Evolutionary conservation across 2,113 vertebrate species (phyloP).

Genomic region (Isurus oxyrinchus): DNA sequence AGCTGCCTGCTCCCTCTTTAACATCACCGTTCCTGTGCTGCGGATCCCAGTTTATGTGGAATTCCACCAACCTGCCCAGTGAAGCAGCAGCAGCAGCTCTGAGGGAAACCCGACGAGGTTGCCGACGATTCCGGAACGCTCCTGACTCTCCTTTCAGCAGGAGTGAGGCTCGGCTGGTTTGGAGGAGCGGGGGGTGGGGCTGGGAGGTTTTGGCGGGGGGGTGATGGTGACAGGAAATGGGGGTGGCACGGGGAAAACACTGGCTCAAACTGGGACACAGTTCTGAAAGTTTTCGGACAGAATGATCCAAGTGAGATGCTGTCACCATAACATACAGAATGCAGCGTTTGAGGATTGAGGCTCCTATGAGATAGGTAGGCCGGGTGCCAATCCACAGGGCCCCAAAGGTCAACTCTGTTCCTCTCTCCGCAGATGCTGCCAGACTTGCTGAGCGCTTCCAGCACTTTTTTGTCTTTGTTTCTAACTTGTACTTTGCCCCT

Average conservation of each 20-base stretch:
- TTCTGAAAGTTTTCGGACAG: not conserved
- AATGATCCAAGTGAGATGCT: not conserved
- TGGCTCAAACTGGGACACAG: too few species aligned
- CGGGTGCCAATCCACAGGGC: too few species aligned
- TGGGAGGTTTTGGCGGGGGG: too few species aligned
- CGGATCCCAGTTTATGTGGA: not conserved
- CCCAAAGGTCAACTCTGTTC: too few species aligned
- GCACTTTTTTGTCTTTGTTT: not conserved
- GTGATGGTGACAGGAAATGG: not conserved
- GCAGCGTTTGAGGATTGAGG: not conserved
- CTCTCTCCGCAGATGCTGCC: too few species aligned
- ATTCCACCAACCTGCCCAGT: not conserved
- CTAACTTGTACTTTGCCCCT: not conserved
- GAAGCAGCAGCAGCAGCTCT: not conserved
- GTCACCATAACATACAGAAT: not conserved
- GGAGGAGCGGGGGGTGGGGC: not conserved
- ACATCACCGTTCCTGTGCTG: not conserved
- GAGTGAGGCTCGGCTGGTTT: too few species aligned
- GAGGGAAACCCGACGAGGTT: too few species aligned
- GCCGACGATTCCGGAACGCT: not conserved
- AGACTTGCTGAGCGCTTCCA: too few species aligned
- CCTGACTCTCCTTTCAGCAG: not conserved
- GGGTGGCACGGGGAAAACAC: not conserved
- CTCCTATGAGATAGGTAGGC: too few species aligned
- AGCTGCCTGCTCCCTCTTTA: not conserved